Evolutionary conservation across 2,888 invertebrate genomes (phyloP).

Genomic region (Gastrophysa polygoni): DNA sequence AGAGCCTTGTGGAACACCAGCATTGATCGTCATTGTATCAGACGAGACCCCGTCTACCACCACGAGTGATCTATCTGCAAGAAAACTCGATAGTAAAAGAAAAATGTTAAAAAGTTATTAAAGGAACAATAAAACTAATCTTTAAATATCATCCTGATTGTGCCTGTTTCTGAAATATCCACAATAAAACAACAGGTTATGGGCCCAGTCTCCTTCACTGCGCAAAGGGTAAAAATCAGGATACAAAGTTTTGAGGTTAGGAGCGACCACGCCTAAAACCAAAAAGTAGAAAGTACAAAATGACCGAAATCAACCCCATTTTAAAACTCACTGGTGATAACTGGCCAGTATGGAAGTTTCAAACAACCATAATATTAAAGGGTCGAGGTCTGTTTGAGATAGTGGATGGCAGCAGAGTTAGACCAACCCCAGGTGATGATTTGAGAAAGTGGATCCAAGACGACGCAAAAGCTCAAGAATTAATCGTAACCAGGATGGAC

Average conservation of each 20-base stretch:
- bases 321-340: slow-evolving; percentile 26
- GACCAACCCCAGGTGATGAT: background rate
- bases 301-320: background rate
- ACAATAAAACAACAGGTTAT: background rate
- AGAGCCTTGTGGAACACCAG: too few relatives aligned
- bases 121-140: too few relatives aligned
- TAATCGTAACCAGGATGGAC: slow-evolving; percentile 36
- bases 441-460: slow-evolving; percentile 26
- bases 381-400: slow-evolving; percentile 16
- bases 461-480: slow-evolving; percentile 37
- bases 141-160: too few relatives aligned
- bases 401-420: slow-evolving; percentile 8
- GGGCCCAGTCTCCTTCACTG: background rate
- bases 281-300: background rate
- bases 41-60: too few relatives aligned
- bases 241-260: background rate
- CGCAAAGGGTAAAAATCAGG: background rate
- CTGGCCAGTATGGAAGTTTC: slow-evolving; percentile 34
- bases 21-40: too few relatives aligned
- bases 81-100: too few relatives aligned
- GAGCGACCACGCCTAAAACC: background rate
- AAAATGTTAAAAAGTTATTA: too few relatives aligned
- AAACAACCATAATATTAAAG: slow-evolving; percentile 25
- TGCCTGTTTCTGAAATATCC: too few relatives aligned
- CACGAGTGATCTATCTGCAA: too few relatives aligned